These are phyloP conservation scores for Apodemia hepburni DNA, from an alignment of 2,888 invertebrate species.

Conservation along the genomic window DNA sequence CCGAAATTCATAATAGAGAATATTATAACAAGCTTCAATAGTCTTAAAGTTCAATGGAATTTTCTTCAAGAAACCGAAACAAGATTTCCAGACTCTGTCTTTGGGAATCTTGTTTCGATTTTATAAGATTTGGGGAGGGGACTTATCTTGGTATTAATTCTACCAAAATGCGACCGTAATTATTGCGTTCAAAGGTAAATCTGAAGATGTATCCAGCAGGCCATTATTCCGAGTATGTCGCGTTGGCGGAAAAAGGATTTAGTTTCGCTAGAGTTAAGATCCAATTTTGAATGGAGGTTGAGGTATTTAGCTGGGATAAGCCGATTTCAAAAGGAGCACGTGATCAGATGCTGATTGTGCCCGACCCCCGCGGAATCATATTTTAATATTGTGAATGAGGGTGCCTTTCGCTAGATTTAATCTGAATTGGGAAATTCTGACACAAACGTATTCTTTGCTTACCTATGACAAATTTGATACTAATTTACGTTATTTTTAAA, in stretches of 20 bases:
- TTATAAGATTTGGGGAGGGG: constrained; percentile 24
- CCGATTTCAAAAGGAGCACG: constrained; percentile 72
- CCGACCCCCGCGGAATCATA: constrained; percentile 58
- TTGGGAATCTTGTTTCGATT: constrained; percentile 11
- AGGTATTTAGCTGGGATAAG: constrained; percentile 55
- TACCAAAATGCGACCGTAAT: constrained; percentile 66
- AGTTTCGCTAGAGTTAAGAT: constrained; percentile 38
- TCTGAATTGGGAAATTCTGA: constrained; percentile 40
- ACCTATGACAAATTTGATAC: constrained; percentile 16
- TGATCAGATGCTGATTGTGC: constrained; percentile 74
- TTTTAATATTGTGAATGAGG: constrained; percentile 72
- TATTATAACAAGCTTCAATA: too few species aligned
- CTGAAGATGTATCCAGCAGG: constrained; percentile 50
- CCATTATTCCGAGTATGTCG: constrained; percentile 35
- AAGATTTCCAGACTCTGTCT: constrained; percentile 2
- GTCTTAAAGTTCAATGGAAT: background rate
- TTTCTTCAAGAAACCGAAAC: background rate
- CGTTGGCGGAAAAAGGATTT: constrained; percentile 38
- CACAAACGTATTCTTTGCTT: constrained; percentile 19
- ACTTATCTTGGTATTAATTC: constrained; percentile 72
- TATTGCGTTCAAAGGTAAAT: constrained; percentile 68
- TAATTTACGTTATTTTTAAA: background rate
- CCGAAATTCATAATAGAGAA: too few species aligned
- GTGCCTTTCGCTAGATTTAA: constrained; percentile 62
- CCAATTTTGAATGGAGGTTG: constrained; percentile 39